Percentiles rank a stretch among this genome's conserved stretches.
Evolutionary conservation across 2,113 vertebrate genomes (phyloP).

Genomic region (Rallus limicola): DNA sequence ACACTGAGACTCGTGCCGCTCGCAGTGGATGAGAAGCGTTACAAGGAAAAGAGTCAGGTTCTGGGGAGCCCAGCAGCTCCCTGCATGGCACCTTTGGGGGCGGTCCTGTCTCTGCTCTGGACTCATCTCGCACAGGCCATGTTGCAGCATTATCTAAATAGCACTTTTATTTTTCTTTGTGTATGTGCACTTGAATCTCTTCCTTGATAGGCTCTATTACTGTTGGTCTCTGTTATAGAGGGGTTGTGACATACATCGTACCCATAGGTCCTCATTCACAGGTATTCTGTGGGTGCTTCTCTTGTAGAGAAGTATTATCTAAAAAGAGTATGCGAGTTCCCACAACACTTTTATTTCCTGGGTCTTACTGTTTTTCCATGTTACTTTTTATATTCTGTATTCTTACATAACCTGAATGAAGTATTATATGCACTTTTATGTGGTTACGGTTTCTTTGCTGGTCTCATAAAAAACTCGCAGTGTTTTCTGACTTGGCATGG

Average conservation of each 20-base stretch:
- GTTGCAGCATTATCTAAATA: background rate
- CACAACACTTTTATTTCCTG: background rate
- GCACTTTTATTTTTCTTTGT: accelerated
- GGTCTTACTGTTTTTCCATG: background rate
- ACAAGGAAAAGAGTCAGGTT: background rate
- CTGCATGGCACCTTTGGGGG: accelerated
- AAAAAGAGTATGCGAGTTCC: background rate
- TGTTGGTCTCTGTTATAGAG: background rate
- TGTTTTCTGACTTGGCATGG: constrained; percentile 4
- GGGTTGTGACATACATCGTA: too few relatives aligned
- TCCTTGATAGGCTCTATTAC: background rate
- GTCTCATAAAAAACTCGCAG: background rate
- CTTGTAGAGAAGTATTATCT: background rate
- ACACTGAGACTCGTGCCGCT: background rate
- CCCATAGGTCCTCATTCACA: background rate
- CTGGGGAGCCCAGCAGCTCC: background rate
- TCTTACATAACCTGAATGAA: background rate
- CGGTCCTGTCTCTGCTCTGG: background rate
- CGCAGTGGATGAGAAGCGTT: accelerated
- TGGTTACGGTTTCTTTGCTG: background rate
- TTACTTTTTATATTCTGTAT: background rate
- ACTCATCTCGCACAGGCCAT: background rate
- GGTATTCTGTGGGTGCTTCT: background rate
- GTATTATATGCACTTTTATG: background rate
- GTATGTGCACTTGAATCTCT: background rate